Conservation (phyloP, 2,888 invertebrate genomes). For the Strigamia transsilvanica region DNA sequence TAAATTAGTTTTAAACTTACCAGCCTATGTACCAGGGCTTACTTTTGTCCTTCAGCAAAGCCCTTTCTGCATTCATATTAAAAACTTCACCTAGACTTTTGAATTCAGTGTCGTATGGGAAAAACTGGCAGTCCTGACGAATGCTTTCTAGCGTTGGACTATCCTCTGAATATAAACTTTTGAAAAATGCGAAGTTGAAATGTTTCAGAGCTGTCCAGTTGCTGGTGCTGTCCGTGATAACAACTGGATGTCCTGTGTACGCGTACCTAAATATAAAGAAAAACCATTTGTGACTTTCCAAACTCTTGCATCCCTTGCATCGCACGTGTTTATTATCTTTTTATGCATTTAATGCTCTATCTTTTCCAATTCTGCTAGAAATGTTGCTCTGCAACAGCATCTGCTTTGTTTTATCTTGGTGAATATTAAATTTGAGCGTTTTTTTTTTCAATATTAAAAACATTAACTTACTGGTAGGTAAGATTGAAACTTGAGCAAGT, state of each 20-base stretch:
- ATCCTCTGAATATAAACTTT: constrained; percentile 71
- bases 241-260: constrained; percentile 80
- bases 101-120: constrained; percentile 90
- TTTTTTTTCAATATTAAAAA: no score
- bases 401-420: no score
- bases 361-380: no score
- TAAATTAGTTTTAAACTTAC: constrained; percentile 64
- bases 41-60: constrained; percentile 70
- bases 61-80: constrained; percentile 77
- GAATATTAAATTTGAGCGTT: no score
- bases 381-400: no score
- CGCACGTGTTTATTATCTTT: no score
- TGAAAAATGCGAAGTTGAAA: constrained; percentile 86
- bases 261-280: constrained; percentile 68
- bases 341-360: no score
- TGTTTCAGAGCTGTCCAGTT: constrained; percentile 81
- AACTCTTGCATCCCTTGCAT: no score
- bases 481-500: no score
- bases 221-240: constrained; percentile 81
- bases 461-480: no score
- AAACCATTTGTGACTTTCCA: not conserved
- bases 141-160: constrained; percentile 62
- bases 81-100: constrained; percentile 80
- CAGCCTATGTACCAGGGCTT: constrained; percentile 79
- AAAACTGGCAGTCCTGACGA: constrained; percentile 81